These are phyloP conservation scores for Thumatha senex DNA, from an alignment of 2,888 invertebrate genomes.

Conservation along the genomic window DNA sequence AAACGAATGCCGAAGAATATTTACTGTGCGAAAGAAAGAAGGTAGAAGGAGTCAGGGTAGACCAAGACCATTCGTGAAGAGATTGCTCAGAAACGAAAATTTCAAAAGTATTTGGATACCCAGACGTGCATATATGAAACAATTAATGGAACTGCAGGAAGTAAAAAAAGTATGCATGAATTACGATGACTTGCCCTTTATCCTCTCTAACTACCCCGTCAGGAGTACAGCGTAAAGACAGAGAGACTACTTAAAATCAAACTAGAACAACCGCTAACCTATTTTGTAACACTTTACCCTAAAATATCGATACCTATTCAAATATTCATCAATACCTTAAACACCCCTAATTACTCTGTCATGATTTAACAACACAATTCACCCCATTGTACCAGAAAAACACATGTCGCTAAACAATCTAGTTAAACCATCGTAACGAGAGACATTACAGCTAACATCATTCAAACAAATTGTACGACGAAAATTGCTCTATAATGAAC, in stretches of 20 bases:
- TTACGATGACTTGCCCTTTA: too few species aligned
- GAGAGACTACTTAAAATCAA: neutral
- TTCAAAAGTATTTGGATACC: too few species aligned
- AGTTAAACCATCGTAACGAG: constrained; percentile 44
- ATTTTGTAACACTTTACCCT: neutral
- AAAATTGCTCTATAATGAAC: constrained; percentile 13
- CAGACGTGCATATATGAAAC: too few species aligned
- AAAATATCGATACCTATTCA: neutral
- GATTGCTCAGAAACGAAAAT: too few species aligned
- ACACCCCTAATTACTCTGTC: constrained; percentile 19
- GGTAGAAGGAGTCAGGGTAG: too few species aligned
- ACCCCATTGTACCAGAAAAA: constrained; percentile 52
- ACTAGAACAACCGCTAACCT: neutral
- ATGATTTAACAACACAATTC: constrained; percentile 38
- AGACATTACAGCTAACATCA: constrained; percentile 30
- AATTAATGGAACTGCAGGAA: too few species aligned
- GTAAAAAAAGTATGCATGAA: too few species aligned
- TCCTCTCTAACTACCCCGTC: too few species aligned
- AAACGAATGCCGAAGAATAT: too few species aligned
- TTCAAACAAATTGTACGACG: constrained; percentile 1
- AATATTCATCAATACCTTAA: constrained; percentile 13
- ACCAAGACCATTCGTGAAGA: too few species aligned
- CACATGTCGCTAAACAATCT: constrained; percentile 54
- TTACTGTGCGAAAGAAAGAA: too few species aligned
- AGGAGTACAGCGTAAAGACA: too few species aligned